Conservation (phyloP, 2,888 invertebrate genomes). For the Pasiphila rectangulata region DNA sequence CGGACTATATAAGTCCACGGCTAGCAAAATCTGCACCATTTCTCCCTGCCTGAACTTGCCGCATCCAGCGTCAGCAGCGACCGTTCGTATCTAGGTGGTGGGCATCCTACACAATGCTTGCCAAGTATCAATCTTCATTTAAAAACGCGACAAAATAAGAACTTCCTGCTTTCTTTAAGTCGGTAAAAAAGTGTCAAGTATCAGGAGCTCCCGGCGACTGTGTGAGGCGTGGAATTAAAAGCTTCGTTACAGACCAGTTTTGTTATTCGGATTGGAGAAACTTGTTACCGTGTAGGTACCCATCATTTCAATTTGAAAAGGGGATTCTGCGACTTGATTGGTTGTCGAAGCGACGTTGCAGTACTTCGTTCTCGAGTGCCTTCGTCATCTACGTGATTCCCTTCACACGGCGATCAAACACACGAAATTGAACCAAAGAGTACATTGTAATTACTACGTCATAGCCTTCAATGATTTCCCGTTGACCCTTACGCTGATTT, state of each 20-base stretch:
- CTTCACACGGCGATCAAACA: conserved; percentile 14
- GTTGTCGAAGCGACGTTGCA: conserved; percentile 47
- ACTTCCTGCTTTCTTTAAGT: too few species aligned
- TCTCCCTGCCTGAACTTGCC: too few species aligned
- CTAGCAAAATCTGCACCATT: too few species aligned
- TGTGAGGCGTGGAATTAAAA: conserved; percentile 66
- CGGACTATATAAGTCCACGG: too few species aligned
- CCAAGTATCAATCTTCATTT: too few species aligned
- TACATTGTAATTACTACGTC: conserved; percentile 11
- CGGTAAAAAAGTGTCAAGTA: conserved; percentile 19
- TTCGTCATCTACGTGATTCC: conserved; percentile 14
- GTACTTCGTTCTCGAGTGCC: too few species aligned
- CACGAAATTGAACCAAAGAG: conserved; percentile 14
- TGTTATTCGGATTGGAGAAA: conserved; percentile 75
- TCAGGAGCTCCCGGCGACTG: conserved; percentile 34
- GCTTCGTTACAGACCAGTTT: conserved; percentile 71
- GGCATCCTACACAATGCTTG: too few species aligned
- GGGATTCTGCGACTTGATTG: conserved; percentile 74
- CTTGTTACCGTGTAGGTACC: conserved; percentile 65
- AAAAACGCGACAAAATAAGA: too few species aligned
- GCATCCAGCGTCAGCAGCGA: too few species aligned
- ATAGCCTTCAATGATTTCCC: too few species aligned
- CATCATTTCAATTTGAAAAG: conserved; percentile 77
- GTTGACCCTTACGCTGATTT: too few species aligned
- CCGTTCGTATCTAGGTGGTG: too few species aligned